A percentile compares a stretch with the other conserved stretches of the same genome.
Evolutionary conservation across 2,888 invertebrate species (phyloP).

Genomic region (Xanthia togata): DNA sequence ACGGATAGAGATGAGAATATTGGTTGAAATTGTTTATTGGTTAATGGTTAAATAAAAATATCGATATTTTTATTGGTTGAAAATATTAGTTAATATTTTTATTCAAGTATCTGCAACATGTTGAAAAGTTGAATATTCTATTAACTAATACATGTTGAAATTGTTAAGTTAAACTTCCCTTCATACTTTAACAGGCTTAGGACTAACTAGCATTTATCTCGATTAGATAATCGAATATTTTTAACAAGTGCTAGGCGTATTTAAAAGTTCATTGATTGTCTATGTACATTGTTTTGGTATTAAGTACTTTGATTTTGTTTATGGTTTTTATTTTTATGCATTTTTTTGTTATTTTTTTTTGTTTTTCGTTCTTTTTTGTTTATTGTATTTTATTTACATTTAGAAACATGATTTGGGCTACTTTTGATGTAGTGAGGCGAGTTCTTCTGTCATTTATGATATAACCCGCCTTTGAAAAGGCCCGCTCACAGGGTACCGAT

Average conservation of each 20-base stretch:
- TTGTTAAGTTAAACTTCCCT: no score
- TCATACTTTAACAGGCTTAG: background rate
- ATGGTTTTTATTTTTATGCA: background rate
- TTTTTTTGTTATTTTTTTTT: no score
- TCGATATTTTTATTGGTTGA: no score
- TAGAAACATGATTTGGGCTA: conserved; percentile 1
- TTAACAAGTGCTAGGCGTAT: background rate
- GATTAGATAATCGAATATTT: background rate
- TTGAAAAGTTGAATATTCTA: no score
- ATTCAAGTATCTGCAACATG: no score
- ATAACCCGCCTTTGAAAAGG: conserved; percentile 7
- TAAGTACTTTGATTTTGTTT: background rate
- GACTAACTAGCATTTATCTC: background rate
- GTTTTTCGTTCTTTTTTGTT: background rate
- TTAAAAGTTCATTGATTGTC: background rate
- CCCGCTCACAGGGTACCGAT: background rate
- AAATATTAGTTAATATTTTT: no score
- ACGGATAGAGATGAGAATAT: no score
- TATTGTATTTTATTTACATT: conserved; percentile 5
- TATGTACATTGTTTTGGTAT: background rate
- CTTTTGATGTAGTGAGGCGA: background rate
- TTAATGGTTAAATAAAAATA: no score
- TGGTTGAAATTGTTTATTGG: no score
- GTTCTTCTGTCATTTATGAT: conserved; percentile 16
- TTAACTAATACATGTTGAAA: no score